Conservation (phyloP, 64 coral and sea anemone genomes). For the Platygyra sinensis region DNA sequence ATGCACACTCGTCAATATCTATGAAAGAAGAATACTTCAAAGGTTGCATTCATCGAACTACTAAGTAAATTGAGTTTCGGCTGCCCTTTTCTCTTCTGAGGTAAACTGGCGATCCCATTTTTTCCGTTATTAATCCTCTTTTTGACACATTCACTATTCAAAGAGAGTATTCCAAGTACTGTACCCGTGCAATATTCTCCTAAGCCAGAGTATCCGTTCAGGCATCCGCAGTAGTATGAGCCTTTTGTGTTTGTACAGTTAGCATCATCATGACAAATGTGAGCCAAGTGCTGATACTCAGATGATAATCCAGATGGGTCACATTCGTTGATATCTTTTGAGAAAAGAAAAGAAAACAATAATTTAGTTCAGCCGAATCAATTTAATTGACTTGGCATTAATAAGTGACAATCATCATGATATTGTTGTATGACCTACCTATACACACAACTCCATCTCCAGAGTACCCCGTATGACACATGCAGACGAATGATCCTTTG, state of each 20-base stretch:
- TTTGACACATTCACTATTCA: not conserved
- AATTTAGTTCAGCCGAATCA: too few relatives aligned
- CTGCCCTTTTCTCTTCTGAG: too few relatives aligned
- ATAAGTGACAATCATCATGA: not conserved
- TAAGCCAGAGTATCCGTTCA: conserved; percentile 27
- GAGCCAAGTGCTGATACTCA: conserved; percentile 40
- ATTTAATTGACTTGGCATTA: too few relatives aligned
- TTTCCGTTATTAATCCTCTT: too few relatives aligned
- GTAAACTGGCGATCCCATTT: too few relatives aligned
- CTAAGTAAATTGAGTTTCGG: too few relatives aligned
- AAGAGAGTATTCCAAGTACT: not conserved
- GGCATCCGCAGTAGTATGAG: conserved; percentile 60
- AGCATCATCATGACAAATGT: conserved; percentile 67
- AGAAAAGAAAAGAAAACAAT: too few relatives aligned
- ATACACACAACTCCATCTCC: conserved; percentile 66
- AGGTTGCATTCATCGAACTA: too few relatives aligned
- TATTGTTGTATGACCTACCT: conserved; percentile 4
- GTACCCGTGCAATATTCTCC: conserved; percentile 28
- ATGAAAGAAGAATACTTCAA: not conserved
- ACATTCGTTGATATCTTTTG: conserved; percentile 72
- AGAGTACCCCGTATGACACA: conserved; percentile 69
- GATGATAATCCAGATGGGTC: not conserved
- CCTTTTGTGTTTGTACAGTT: conserved; percentile 87
- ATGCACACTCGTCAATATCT: conserved; percentile 46
- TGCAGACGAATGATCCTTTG: conserved; percentile 84